A percentile compares a stretch with the other conserved stretches of the same genome.
These are phyloP conservation scores for Herminia tarsipennalis DNA, from an alignment of 2,888 invertebrate genomes.

Conservation along the genomic window DNA sequence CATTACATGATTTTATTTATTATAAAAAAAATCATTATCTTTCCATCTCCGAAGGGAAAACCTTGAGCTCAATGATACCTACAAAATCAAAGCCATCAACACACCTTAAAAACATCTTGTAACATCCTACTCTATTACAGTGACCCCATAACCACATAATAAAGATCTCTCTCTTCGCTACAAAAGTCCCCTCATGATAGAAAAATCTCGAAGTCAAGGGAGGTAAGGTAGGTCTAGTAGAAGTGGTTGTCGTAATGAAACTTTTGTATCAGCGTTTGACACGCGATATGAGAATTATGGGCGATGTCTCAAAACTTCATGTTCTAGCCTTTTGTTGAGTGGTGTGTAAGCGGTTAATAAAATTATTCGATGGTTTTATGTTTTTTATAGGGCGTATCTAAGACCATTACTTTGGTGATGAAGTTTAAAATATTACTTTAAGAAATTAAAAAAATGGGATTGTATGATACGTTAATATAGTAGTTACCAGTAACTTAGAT, in stretches of 20 bases:
- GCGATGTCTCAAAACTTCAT: slow-evolving; percentile 59
- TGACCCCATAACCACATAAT: slow-evolving; percentile 34
- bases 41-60: background rate
- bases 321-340: slow-evolving; percentile 55
- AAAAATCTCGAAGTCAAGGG: background rate
- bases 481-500: too few species aligned
- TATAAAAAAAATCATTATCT: background rate
- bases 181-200: slow-evolving; percentile 9
- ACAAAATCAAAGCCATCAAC: slow-evolving; percentile 48
- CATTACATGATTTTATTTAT: background rate
- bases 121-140: slow-evolving; percentile 49
- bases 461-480: too few species aligned
- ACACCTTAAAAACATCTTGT: slow-evolving; percentile 49
- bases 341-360: slow-evolving; percentile 18
- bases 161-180: slow-evolving; percentile 32
- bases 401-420: too few species aligned
- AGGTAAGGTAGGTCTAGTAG: slow-evolving; percentile 28
- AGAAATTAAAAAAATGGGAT: too few species aligned
- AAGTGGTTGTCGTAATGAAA: slow-evolving; percentile 33
- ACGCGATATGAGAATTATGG: slow-evolving; percentile 79
- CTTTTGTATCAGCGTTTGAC: slow-evolving; percentile 61
- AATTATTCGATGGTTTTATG: background rate
- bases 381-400: background rate
- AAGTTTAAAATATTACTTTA: too few species aligned
- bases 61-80: slow-evolving; percentile 13